These are phyloP conservation scores for Dynastes maya DNA, from an alignment of 2,888 invertebrate species.

Conservation along the genomic window DNA sequence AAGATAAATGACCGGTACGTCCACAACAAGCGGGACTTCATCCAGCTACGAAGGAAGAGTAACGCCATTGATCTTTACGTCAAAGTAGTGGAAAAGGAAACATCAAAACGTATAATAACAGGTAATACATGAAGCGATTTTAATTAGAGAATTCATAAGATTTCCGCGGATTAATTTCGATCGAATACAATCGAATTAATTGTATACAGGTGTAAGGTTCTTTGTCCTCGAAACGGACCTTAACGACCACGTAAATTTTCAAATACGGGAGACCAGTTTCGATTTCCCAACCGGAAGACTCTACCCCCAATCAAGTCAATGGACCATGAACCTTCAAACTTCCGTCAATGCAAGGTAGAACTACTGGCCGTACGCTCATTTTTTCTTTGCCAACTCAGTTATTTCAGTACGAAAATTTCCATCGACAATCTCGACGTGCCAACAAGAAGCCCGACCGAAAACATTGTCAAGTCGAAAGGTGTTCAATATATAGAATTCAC, in stretches of 20 bases:
- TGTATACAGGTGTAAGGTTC: too few species aligned
- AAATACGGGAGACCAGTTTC: constrained; percentile 85
- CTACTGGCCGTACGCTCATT: not conserved
- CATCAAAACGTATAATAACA: constrained; percentile 78
- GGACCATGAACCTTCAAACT: constrained; percentile 88
- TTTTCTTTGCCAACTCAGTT: too few species aligned
- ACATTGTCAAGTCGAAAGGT: constrained; percentile 63
- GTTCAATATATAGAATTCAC: constrained; percentile 71
- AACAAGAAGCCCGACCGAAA: constrained; percentile 71
- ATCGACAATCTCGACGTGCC: constrained; percentile 80
- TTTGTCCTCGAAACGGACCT: constrained; percentile 72
- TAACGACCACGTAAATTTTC: constrained; percentile 84
- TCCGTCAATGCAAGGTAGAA: not conserved
- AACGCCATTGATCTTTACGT: constrained; percentile 88
- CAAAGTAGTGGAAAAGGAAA: constrained; percentile 72
- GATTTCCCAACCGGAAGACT: too few species aligned
- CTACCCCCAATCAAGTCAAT: constrained; percentile 74
- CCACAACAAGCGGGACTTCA: constrained; percentile 80
- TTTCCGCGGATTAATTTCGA: too few species aligned
- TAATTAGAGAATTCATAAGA: constrained; percentile 63
- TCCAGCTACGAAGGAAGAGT: constrained; percentile 83
- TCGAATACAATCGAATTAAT: too few species aligned
- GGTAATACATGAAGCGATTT: constrained; percentile 68
- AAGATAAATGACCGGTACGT: constrained; percentile 73
- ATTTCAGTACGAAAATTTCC: constrained; percentile 73